These are phyloP conservation scores for Chloebia gouldiae DNA, from an alignment of 2,113 vertebrate genomes.

Conservation along the genomic window DNA sequence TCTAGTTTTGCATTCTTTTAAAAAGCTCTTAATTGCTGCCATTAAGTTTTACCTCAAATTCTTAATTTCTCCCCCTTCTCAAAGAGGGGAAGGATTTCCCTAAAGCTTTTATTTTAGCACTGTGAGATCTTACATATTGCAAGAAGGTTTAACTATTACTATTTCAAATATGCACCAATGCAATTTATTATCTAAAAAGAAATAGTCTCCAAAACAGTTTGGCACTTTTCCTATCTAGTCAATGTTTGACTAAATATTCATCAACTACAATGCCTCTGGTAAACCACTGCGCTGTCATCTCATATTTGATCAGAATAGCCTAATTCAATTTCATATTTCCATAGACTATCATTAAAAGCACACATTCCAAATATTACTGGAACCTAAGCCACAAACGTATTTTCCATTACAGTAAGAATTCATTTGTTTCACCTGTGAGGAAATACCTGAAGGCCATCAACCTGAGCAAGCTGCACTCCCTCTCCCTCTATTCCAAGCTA, in stretches of 20 bases:
- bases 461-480: neutral
- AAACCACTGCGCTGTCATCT: neutral
- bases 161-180: neutral
- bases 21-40: neutral
- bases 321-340: neutral
- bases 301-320: neutral
- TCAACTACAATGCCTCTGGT: constrained; percentile 6
- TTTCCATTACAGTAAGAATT: neutral
- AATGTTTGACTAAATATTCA: constrained; percentile 30
- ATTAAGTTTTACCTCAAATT: neutral
- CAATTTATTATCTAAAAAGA: neutral
- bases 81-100: neutral
- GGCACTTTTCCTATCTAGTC: neutral
- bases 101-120: neutral
- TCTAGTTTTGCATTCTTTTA: neutral
- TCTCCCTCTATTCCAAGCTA: neutral
- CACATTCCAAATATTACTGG: neutral
- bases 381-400: neutral
- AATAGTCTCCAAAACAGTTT: neutral
- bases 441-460: neutral
- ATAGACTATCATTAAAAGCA: neutral
- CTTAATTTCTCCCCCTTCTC: neutral
- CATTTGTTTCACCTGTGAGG: neutral
- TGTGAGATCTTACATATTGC: neutral
- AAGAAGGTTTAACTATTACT: neutral